Evolutionary conservation across 2,113 vertebrate genomes (phyloP), one percentile per base, ranked within the genome.

Genomic region (Callipepla californica): DNA sequence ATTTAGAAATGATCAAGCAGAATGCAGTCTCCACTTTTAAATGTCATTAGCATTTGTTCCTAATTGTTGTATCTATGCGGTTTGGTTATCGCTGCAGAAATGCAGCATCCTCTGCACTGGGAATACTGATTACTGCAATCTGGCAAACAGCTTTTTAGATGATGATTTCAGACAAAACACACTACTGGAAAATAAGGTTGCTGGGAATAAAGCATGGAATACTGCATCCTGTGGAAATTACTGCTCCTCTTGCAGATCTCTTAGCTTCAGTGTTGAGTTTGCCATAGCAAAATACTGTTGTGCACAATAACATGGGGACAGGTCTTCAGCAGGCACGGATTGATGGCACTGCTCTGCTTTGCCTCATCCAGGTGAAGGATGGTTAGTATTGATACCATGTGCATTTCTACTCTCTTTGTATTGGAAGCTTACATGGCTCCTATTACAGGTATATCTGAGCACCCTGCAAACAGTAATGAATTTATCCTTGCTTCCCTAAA

Each of bases 401-500:
- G 48, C 21, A 1, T 48, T 89, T 90, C 55, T 28, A 0, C 81
- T 9, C 6, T 47, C 62, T 25, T 3, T 0, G 0, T 59, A n/a
- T 3, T 2, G 4, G 51, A 34, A 26, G 68, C 42, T 78, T 65
- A 63, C 69, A 62, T 3, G 8, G 61, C 68, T 75, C 25, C 73
- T 85, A 34, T 68, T 80, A 36, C 89, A 77, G 0, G 47, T 90
- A 44, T 78, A 79, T n/a, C 91, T 72, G 80, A 88, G 45, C 48
- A 72, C 69, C 69, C 58, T 86, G 51, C 87, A 68, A 86, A 76
- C 28, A 57, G 65, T 92, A 95, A 94, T 94, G 94, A 94, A 95
- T 95, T 96, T 96, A 94, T 94, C 94, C 82, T 90, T 83, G 87
- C 76, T 91, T 95, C 80, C 91, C 69, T 94, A 85, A 92, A 96